Base-by-base conservation (phyloP, 2,888 invertebrate genomes). In the Arge pagana region DNA sequence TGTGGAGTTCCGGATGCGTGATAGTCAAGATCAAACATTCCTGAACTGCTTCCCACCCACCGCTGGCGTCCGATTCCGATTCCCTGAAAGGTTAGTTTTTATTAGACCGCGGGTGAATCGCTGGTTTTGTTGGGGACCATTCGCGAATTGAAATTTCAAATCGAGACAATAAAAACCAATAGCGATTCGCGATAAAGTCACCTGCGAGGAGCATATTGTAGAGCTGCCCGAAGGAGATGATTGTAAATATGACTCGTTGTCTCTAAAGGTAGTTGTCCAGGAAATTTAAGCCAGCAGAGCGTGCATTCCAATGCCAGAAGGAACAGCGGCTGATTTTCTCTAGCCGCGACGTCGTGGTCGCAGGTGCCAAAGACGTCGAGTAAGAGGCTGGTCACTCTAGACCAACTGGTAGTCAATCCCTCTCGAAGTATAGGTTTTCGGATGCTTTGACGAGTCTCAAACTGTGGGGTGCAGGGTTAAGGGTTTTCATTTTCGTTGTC, bases 271-370 rank as follows among this genome's bases (percentile, higher is more conserved):
- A 74, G 50, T 28, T 66, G 67, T 8, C 62, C 65, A 11, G 67
- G 39, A n/a, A n/a, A n/a, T 50, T 70, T 74, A 3, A 74, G 53
- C 76, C 76, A 76, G 1, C 68, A 62, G 5, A 70, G 53, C 10
- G 66, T 52, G 36, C 74, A 74, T 43, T 75, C 72, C n/a, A 74
- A 49, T 10, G 59, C 65, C 23, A 69, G 52, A 5, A 68, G 50
- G 23, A 70, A 71, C 6, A 76, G 59, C 1, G 59, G 51, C 19
- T 63, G 59, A 7, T 62, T 62, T 4, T 36, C 54, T 4, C 57
- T 61, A 16, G 63, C 62, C 11, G 57, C 39, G 10, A 51, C 31
- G 30, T 59, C 57, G 3, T 63, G 65, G 23, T 68, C 68, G 49
- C 65, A 71, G 18, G 64, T 64, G 15, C 63, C 54, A 10, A 76